Evolutionary conservation across 2,888 invertebrate species (phyloP).

Genomic region (Diarsia dahlii): DNA sequence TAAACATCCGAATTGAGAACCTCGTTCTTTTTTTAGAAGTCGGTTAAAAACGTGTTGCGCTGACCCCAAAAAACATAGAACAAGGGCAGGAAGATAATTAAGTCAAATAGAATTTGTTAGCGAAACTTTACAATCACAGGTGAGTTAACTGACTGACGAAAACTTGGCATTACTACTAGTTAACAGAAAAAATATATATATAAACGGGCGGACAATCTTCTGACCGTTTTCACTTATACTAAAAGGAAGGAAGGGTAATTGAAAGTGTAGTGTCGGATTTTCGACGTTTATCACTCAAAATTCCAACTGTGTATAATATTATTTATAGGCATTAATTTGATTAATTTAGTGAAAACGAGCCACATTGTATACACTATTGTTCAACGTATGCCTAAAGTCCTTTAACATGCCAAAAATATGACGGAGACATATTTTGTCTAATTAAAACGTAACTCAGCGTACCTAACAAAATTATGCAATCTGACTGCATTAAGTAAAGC

Average conservation of each 20-base stretch:
- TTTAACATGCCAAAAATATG: neutral
- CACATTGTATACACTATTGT: neutral
- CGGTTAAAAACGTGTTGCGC: too few relatives aligned
- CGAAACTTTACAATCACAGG: neutral
- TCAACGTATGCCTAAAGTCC: neutral
- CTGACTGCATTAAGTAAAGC: slow-evolving; percentile 9
- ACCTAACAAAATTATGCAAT: slow-evolving; percentile 34
- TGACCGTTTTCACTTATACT: neutral
- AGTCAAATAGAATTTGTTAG: neutral
- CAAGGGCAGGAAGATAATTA: too few relatives aligned
- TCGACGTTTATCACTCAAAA: neutral
- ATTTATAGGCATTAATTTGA: neutral
- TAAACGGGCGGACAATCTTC: neutral
- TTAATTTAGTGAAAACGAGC: neutral
- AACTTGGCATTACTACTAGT: neutral
- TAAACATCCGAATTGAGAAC: too few relatives aligned
- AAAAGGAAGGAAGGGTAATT: neutral
- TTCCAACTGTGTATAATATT: neutral
- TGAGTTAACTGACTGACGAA: neutral
- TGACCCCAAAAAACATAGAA: too few relatives aligned
- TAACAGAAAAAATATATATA: neutral
- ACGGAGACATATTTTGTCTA: too few relatives aligned
- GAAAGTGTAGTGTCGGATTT: neutral
- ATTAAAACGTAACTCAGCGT: too few relatives aligned
- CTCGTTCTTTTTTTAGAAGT: too few relatives aligned